Evolutionary conservation across 2,888 invertebrate species (phyloP).

Genomic region (Volucella inflata): DNA sequence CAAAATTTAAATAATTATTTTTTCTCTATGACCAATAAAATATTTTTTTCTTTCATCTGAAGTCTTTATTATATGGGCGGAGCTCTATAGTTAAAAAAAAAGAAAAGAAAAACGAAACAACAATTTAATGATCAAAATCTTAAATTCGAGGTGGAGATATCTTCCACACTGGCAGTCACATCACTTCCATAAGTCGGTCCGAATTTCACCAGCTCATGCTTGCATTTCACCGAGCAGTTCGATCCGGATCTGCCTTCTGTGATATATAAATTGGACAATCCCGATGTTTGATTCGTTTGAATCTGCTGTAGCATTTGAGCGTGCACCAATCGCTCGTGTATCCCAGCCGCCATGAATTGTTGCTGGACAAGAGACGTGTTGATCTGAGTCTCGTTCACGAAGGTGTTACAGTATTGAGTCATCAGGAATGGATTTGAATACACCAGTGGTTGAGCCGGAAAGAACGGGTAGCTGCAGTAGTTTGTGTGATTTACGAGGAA

Average conservation of each 20-base stretch:
- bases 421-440: conserved; percentile 78
- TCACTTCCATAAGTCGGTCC: background rate
- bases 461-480: conserved; percentile 49
- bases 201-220: conserved; percentile 9
- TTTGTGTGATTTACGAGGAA: conserved; percentile 55
- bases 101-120: conserved; percentile 10
- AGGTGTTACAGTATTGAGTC: conserved; percentile 77
- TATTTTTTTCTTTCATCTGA: too few relatives aligned
- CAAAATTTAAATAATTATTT: too few relatives aligned
- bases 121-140: background rate
- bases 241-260: background rate
- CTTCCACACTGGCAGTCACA: conserved; percentile 2
- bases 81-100: too few relatives aligned
- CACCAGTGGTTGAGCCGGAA: conserved; percentile 60
- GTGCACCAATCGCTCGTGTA: conserved; percentile 77
- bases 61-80: too few relatives aligned
- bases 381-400: conserved; percentile 77
- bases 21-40: too few relatives aligned
- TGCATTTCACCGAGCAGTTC: conserved; percentile 15
- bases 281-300: conserved; percentile 54
- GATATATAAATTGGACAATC: conserved; percentile 12
- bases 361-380: conserved; percentile 59
- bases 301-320: conserved; percentile 77
- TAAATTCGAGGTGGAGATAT: background rate
- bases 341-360: conserved; percentile 73